phyloP scores from a whole-genome alignment of 2,888 invertebrate genomes.

The Netelia inedita region DNA sequence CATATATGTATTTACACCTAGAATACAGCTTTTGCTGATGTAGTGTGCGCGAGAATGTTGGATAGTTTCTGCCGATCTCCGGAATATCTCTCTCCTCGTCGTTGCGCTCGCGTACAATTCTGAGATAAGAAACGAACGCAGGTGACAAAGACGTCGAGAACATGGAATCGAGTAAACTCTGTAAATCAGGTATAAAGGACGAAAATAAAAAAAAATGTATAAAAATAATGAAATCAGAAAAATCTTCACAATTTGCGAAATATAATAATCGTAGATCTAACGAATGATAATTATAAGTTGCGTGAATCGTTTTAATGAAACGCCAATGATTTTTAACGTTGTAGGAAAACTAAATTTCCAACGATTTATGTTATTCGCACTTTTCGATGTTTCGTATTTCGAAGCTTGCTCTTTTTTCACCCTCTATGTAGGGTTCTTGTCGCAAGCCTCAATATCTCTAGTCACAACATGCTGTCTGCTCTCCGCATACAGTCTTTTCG shows the following conservation, averaged over 20 bases:
- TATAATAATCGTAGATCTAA: not conserved
- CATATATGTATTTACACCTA: not conserved
- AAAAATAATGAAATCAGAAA: no score
- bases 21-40: slow-evolving; percentile 6
- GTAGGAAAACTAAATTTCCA: no score
- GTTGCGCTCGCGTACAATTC: not conserved
- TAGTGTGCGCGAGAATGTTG: slow-evolving; percentile 13
- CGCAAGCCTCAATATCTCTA: not conserved
- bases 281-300: not conserved
- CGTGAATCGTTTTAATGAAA: no score
- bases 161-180: no score
- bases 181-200: no score
- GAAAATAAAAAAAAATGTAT: no score
- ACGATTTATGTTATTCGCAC: no score
- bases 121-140: slow-evolving; percentile 35
- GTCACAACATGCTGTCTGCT: slow-evolving; percentile 1
- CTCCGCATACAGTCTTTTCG: not conserved
- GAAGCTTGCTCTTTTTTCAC: not conserved
- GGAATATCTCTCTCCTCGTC: slow-evolving; percentile 12
- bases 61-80: slow-evolving; percentile 9
- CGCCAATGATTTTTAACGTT: no score
- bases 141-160: slow-evolving; percentile 44
- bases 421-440: not conserved
- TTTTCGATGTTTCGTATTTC: no score
- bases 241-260: no score